These are phyloP conservation scores for Blastomussa wellsi DNA, from an alignment of 92 coral and sea anemone species.

Conservation along the genomic window DNA sequence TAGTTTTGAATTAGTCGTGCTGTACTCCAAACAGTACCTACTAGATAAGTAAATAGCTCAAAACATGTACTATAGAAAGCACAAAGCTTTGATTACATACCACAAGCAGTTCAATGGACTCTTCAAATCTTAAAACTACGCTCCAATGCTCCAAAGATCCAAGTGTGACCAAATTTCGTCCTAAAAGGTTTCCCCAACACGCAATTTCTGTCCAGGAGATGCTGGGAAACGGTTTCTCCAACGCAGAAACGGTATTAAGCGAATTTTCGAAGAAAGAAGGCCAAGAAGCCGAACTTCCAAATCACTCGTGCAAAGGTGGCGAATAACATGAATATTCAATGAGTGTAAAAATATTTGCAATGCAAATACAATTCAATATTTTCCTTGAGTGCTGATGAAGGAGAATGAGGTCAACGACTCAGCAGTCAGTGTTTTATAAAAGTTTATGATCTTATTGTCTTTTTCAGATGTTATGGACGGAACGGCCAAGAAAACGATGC, in stretches of 20 bases:
- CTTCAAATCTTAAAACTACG: neutral
- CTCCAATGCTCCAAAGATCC: neutral
- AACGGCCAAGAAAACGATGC: too few relatives aligned
- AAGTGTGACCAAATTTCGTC: neutral
- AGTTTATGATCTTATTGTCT: neutral
- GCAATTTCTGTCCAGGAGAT: neutral
- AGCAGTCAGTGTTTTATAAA: neutral
- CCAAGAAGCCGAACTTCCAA: neutral
- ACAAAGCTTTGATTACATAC: neutral
- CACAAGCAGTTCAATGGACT: neutral
- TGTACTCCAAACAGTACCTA: too few relatives aligned
- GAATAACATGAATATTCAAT: neutral
- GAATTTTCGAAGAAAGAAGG: neutral
- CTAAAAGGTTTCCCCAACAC: neutral
- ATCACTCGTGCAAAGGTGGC: neutral
- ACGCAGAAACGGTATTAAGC: neutral
- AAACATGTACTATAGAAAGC: neutral
- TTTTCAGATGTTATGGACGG: too few relatives aligned
- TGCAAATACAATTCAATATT: neutral
- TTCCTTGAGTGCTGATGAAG: neutral
- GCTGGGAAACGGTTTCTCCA: neutral
- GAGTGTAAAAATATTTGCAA: neutral
- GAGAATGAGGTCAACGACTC: neutral
- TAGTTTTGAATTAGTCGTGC: too few relatives aligned
- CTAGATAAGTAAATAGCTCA: neutral